A percentile compares a stretch with the other conserved stretches of the same genome.
Conservation (phyloP, 64 coral and sea anemone genomes). For the Porites australiensis region DNA sequence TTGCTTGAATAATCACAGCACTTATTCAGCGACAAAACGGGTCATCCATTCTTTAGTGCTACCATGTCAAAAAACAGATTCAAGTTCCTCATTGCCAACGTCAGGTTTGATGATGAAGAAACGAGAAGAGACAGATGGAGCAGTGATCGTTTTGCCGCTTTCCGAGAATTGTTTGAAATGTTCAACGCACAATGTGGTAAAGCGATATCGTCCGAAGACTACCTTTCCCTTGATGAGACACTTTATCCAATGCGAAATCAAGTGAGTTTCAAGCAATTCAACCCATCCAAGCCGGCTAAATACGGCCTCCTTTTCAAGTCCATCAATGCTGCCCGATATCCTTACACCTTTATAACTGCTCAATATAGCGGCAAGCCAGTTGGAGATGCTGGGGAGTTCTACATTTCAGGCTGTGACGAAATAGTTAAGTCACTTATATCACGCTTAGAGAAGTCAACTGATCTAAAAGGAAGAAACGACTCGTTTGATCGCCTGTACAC, state of each 20-base stretch:
- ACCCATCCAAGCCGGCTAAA: constrained; percentile 20
- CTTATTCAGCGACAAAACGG: constrained; percentile 39
- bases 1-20: constrained; percentile 43
- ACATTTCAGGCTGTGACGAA: constrained; percentile 30
- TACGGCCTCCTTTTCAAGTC: constrained; percentile 35
- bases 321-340: constrained; percentile 42
- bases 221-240: constrained; percentile 32
- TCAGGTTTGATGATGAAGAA: constrained; percentile 46
- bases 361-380: constrained; percentile 31
- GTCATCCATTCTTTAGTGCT: constrained; percentile 46
- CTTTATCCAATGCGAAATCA: constrained; percentile 46
- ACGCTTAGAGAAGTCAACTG: constrained; percentile 23
- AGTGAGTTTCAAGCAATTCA: constrained; percentile 45
- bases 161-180: constrained; percentile 30
- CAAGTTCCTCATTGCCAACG: constrained; percentile 33
- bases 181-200: constrained; percentile 38
- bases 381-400: constrained; percentile 8
- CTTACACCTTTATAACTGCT: constrained; percentile 24
- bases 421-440: constrained; percentile 16
- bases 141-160: constrained; percentile 31
- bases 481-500: constrained; percentile 47
- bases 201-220: constrained; percentile 19
- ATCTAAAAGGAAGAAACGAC: constrained; percentile 18
- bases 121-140: constrained; percentile 20
- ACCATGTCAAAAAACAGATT: constrained; percentile 45